Base-by-base conservation (phyloP, 1,140 invertebrate genomes). In the Achroia grisella region DNA sequence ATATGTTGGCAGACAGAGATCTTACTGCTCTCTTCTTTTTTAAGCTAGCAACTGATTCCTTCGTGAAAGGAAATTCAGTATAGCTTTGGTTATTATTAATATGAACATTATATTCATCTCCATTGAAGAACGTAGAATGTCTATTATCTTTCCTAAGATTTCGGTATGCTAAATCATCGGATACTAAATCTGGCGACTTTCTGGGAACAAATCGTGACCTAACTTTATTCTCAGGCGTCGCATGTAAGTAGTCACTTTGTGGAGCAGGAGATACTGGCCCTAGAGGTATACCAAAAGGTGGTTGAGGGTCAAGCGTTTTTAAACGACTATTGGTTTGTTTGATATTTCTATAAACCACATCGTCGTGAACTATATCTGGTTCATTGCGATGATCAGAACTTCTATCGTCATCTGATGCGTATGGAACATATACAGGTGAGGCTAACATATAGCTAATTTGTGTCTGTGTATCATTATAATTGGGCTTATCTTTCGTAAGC, bases 211-310 rank as follows among this genome's bases (percentile, higher is more conserved):
- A 91, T 9, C 88, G 71, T 2, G 89, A 90, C 52, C 89, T 86
- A 45, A 81, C 87, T 48, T 87, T 88, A 17, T 88, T 87, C 52
- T 88, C 86, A 2, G 93, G 92, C 10, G 87, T 89, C 0, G 91
- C 91, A 61, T 96, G 94, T 30, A 97, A 85, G 65, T 97, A 97
- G 71, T 97, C 94, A 51, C 90, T 93, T 37, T 92, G 90, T 0
- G 94, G 89, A 10, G 92, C 90, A 5, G 91, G 88, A 0, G 93
- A 88, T 4, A 95, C 89, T 6, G 94, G 94, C 4, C 93, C 93
- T 8, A 96, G 63, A 0, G 95, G 95, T 62, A 97, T 96, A 10
- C 95, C 95, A 75, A 97, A 97, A 0, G 93, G 94, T 14, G 94
- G 95, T 67, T 96, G 95, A 5, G 93, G 93, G 44, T 96, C 94